Percentiles rank a stretch among this genome's conserved stretches.
Conservation (phyloP, 2,113 vertebrate genomes). For the Elephantulus edwardii region DNA sequence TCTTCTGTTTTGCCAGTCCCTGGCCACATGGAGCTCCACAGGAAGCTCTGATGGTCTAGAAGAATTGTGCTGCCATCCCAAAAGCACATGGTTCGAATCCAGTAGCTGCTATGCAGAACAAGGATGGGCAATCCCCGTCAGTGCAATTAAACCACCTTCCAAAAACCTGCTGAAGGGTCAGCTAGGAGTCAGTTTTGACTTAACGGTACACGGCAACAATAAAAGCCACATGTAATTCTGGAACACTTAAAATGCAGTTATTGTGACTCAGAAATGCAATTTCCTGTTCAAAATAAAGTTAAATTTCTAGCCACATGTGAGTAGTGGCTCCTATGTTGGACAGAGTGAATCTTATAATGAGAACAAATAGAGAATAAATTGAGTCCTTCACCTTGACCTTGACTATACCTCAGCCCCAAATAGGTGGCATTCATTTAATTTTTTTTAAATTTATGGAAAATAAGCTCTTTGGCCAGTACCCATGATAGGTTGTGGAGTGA, state of each 20-base stretch:
- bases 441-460: background rate
- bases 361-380: background rate
- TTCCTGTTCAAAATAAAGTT: background rate
- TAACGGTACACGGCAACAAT: no score
- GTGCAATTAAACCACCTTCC: no score
- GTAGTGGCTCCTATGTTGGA: background rate
- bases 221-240: background rate
- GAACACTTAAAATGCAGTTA: background rate
- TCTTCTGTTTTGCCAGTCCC: no score
- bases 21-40: no score
- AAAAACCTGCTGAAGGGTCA: no score
- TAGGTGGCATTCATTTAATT: background rate
- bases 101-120: no score
- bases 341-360: background rate
- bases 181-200: no score
- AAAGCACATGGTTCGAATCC: no score
- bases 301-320: background rate
- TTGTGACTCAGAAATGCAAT: background rate
- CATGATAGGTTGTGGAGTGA: background rate
- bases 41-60: no score
- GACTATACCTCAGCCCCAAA: background rate
- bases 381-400: background rate
- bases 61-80: no score
- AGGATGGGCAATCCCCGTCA: no score
- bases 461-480: background rate